Evolutionary conservation across 2,113 vertebrate species (phyloP), one percentile per base, ranked within the genome.

Genomic region (Chloebia gouldiae): DNA sequence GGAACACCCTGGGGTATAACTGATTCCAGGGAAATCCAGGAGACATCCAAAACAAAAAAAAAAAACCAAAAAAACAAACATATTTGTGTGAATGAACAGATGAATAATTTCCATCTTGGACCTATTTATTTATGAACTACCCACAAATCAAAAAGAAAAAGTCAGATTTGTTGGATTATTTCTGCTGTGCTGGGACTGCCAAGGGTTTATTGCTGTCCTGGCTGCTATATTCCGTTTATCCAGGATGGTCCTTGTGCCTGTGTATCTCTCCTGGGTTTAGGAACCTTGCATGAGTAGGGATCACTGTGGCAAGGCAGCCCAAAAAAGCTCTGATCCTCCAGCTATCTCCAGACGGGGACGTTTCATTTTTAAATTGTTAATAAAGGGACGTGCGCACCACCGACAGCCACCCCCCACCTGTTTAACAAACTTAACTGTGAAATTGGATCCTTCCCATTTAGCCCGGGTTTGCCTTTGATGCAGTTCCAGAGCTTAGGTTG

Each of bases 381-480:
- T 96, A 61, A 93, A 96, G 90, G 90, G 90, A 94, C 60, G 23
- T 92, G 64, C 0, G 27, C 88, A 92, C 49, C 93, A 92, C 64
- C 21, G 0, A 59, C 93, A 95, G 79, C 85, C 60, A 88, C 92
- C 92, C 90, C 92, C 95, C 95, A 97, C 92, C 88, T 94, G 31
- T 95, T 97, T 95, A 96, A 94, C 92, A 93, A 96, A 94, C 86
- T 57, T 57, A 86, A 88, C 82, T 96, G 93, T 93, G 94, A 97
- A 96, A 97, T 94, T 93, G 95, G 93, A 96, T 93, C 94, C 95
- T 96, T 94, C 93, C 92, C 92, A 45, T 92, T 88, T 69, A 93
- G 88, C 80, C 86, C 79, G 92, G 69, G 5, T 96, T 93, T 84
- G 90, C 92, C 93, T 96, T 96, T 96, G 95, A 95, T 90, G 92